These are phyloP conservation scores for Hermaeophaga mercurialis DNA, from an alignment of 2,888 invertebrate species.

Conservation along the genomic window DNA sequence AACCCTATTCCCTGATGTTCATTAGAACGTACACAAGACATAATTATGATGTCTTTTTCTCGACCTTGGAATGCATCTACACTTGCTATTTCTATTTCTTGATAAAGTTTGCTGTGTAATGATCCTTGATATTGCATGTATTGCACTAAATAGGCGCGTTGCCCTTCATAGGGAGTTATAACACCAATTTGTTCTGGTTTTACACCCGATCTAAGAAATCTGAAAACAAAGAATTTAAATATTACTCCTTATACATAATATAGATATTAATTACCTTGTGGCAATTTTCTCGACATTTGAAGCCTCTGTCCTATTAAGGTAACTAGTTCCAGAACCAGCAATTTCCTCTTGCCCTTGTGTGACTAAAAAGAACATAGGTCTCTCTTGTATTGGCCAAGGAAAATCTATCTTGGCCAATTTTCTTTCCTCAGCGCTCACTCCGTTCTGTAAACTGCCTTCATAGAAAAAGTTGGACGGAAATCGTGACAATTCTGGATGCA, in stretches of 20 bases:
- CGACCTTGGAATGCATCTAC: constrained; percentile 99
- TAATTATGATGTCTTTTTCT: constrained; percentile 98
- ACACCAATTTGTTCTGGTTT: constrained; percentile 98
- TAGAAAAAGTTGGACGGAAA: constrained; percentile 99
- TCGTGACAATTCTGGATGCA: constrained; percentile 97
- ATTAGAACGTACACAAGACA: constrained; percentile 97
- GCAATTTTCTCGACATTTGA: constrained; percentile 98
- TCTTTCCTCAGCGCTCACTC: constrained; percentile 95
- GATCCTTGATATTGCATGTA: constrained; percentile 99
- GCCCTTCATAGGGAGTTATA: constrained; percentile 98
- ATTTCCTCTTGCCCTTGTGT: constrained; percentile 99
- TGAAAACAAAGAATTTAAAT: constrained; percentile 41
- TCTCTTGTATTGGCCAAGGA: constrained; percentile 95
- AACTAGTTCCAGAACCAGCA: constrained; percentile 97
- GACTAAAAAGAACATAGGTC: constrained; percentile 99
- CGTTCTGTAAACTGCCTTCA: constrained; percentile 98
- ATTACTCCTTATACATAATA: not conserved
- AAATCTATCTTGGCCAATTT: constrained; percentile 90
- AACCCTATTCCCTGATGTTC: constrained; percentile 98
- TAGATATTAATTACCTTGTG: constrained; percentile 61
- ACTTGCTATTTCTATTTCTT: constrained; percentile 98
- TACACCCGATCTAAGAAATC: constrained; percentile 92
- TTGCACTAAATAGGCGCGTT: constrained; percentile 95
- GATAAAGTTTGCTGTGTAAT: constrained; percentile 93
- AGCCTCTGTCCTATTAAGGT: constrained; percentile 97